Conservation (phyloP, 2,113 vertebrate genomes). For the Calypte anna region DNA sequence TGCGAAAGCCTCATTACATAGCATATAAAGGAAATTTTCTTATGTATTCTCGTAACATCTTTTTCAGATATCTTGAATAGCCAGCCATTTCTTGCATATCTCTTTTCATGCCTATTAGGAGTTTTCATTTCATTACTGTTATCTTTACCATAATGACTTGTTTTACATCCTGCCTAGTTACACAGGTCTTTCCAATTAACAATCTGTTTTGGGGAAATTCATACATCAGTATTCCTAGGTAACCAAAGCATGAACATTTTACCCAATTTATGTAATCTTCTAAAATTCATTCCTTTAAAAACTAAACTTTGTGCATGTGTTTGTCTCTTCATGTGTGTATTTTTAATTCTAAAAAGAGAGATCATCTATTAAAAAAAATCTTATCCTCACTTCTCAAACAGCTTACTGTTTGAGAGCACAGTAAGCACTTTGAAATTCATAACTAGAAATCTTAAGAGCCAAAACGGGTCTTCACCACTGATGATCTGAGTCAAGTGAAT, state of each 20-base stretch:
- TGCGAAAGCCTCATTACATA: background rate
- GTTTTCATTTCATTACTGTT: background rate
- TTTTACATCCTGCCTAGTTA: background rate
- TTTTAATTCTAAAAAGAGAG: background rate
- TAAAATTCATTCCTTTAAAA: background rate
- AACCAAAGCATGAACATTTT: constrained; percentile 3
- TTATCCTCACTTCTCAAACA: background rate
- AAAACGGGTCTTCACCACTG: background rate
- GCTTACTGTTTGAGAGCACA: too few species aligned
- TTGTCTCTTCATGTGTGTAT: background rate
- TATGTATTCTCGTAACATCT: background rate
- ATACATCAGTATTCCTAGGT: background rate
- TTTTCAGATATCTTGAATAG: background rate
- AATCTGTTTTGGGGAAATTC: background rate
- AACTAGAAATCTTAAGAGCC: background rate
- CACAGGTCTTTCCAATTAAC: background rate
- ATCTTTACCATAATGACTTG: background rate
- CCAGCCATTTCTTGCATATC: background rate
- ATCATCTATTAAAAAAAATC: background rate
- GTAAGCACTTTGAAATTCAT: background rate
- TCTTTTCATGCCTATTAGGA: background rate
- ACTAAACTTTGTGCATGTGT: rapidly evolving
- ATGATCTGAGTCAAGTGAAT: background rate
- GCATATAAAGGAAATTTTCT: background rate
- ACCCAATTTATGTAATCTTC: background rate